These are phyloP conservation scores for Apamea sordens DNA, from an alignment of 2,888 invertebrate species.

Conservation along the genomic window DNA sequence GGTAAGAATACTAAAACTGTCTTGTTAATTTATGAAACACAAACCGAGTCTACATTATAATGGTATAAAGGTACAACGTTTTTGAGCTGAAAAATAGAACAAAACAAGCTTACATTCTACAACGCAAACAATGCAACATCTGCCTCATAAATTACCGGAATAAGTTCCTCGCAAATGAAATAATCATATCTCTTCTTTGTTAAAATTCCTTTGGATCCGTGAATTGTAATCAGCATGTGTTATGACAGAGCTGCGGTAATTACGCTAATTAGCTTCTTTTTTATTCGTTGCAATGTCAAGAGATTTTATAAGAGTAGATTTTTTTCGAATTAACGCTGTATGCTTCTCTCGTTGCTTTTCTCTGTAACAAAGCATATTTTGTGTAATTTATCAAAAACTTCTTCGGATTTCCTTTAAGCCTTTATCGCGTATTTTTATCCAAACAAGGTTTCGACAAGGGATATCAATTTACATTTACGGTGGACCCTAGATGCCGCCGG, in stretches of 20 bases:
- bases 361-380: not conserved
- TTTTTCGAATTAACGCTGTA: conserved; percentile 1
- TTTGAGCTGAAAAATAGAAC: conserved; percentile 55
- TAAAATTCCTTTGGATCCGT: conserved; percentile 42
- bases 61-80: conserved; percentile 14
- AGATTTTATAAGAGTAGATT: conserved; percentile 3
- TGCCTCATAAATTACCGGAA: conserved; percentile 42
- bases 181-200: conserved; percentile 54
- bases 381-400: not conserved
- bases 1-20: conserved; percentile 15
- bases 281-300: conserved; percentile 27
- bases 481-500: conserved; percentile 26
- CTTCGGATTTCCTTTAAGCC: no score
- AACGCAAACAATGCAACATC: conserved; percentile 37
- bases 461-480: conserved; percentile 44
- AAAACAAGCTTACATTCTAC: conserved; percentile 56
- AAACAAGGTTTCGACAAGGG: conserved; percentile 21
- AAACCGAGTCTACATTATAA: conserved; percentile 14
- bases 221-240: conserved; percentile 60
- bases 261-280: conserved; percentile 65
- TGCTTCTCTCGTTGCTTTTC: not conserved
- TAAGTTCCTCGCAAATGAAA: conserved; percentile 51
- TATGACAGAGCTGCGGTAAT: conserved; percentile 58
- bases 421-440: conserved; percentile 15
- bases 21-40: conserved; percentile 38